Evolutionary conservation across 2,888 invertebrate species (phyloP).

Genomic region (Syrphus vitripennis): DNA sequence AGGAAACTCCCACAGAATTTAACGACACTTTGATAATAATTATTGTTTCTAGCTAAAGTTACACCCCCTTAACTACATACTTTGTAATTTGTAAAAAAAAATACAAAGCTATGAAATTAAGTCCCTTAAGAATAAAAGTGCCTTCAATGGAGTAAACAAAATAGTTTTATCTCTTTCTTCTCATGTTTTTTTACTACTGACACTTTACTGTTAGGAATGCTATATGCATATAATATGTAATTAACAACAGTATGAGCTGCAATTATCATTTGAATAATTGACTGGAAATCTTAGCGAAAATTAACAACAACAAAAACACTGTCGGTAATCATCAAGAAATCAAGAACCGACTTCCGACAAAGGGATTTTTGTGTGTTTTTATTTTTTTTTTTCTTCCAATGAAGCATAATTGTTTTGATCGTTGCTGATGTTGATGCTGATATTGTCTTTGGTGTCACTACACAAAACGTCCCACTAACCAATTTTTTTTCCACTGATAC

Average conservation of each 20-base stretch:
- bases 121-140: conserved; percentile 4
- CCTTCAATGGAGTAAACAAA: conserved; percentile 29
- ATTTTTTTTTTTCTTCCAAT: not conserved
- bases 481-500: not conserved
- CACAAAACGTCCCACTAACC: not conserved
- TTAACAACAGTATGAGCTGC: conserved; percentile 19
- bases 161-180: conserved; percentile 2
- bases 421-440: not conserved
- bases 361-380: not conserved
- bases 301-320: not conserved
- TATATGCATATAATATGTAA: conserved; percentile 17
- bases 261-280: conserved; percentile 46
- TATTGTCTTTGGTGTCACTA: conserved; percentile 29
- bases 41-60: not conserved
- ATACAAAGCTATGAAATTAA: conserved; percentile 4
- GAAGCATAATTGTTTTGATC: conserved; percentile 14
- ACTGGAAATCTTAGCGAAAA: not conserved
- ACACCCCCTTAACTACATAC: not conserved
- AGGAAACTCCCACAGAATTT: conserved; percentile 52
- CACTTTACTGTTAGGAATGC: not conserved
- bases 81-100: not conserved
- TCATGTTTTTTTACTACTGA: too few relatives aligned
- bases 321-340: conserved; percentile 33
- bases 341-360: conserved; percentile 37
- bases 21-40: conserved; percentile 49